Percentiles rank a stretch among this genome's conserved stretches.
phyloP scores from a whole-genome alignment of 2,888 invertebrate genomes.

The Petrolisthes cinctipes region DNA sequence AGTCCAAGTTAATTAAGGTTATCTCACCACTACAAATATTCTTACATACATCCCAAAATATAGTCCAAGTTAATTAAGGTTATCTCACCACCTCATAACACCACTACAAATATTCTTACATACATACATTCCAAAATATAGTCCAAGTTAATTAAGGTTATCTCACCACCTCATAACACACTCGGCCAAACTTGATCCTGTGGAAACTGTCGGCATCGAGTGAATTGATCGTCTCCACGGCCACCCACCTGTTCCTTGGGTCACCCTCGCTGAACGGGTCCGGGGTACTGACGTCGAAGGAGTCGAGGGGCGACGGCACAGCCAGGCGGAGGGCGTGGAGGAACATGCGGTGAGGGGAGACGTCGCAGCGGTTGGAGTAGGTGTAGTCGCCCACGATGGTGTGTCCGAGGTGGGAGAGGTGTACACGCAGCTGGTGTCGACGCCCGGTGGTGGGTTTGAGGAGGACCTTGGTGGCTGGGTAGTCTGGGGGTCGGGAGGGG shows the following conservation, averaged over 20 bases:
- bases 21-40: no score
- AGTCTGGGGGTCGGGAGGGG: slow-evolving; percentile 78
- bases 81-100: no score
- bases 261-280: slow-evolving; percentile 76
- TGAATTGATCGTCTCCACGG: slow-evolving; percentile 67
- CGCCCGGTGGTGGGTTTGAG: slow-evolving; percentile 83
- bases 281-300: slow-evolving; percentile 75
- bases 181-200: slow-evolving; percentile 33
- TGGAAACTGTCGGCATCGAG: slow-evolving; percentile 27
- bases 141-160: neutral
- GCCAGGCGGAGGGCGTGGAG: slow-evolving; percentile 80
- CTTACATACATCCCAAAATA: no score
- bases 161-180: slow-evolving; percentile 19
- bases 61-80: no score
- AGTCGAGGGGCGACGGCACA: slow-evolving; percentile 70
- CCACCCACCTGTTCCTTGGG: slow-evolving; percentile 69
- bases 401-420: slow-evolving; percentile 80
- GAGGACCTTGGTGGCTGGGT: slow-evolving; percentile 79
- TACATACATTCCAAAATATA: no score
- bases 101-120: no score
- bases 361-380: slow-evolving; percentile 78
- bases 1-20: no score
- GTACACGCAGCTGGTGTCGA: slow-evolving; percentile 85
- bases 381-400: slow-evolving; percentile 86
- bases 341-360: slow-evolving; percentile 80